Evolutionary conservation across 1,140 invertebrate species (phyloP).

Genomic region (Parapsyche elsis): DNA sequence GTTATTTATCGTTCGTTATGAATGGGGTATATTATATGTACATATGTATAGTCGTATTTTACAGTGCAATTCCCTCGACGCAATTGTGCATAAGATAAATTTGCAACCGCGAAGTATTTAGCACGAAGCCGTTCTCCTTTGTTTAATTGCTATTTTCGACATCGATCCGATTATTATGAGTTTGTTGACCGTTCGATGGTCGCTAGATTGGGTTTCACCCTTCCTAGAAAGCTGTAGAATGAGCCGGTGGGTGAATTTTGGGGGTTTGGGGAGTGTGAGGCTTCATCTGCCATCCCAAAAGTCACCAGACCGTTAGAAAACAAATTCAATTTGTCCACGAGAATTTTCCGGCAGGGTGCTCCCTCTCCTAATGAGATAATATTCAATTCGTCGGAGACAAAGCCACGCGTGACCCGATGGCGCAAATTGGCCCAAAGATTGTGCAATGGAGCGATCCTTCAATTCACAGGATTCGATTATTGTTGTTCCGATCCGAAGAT

Average conservation of each 20-base stretch:
- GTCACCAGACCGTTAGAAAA: constrained; percentile 31
- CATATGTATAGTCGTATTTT: too few species aligned
- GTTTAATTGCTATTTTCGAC: too few species aligned
- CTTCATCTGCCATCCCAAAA: background rate
- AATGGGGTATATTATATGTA: background rate
- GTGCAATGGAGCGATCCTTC: background rate
- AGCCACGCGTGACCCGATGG: background rate
- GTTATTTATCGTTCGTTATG: background rate
- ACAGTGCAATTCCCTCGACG: too few species aligned
- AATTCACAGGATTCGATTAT: background rate
- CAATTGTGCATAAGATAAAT: background rate
- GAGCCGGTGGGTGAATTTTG: background rate
- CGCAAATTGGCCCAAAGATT: background rate
- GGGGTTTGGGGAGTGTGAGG: background rate
- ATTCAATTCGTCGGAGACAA: constrained; percentile 37
- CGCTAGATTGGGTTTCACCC: background rate
- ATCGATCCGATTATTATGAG: too few species aligned
- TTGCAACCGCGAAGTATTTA: background rate
- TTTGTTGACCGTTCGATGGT: too few species aligned
- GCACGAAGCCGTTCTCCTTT: background rate
- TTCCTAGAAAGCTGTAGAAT: background rate
- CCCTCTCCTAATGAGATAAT: constrained; percentile 35
- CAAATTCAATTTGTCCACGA: constrained; percentile 44
- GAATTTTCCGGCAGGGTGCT: constrained; percentile 31
- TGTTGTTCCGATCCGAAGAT: background rate